Evolutionary conservation across 2,113 vertebrate genomes (phyloP), one percentile per base, ranked within the genome.

Genomic region (Calidris pugnax): DNA sequence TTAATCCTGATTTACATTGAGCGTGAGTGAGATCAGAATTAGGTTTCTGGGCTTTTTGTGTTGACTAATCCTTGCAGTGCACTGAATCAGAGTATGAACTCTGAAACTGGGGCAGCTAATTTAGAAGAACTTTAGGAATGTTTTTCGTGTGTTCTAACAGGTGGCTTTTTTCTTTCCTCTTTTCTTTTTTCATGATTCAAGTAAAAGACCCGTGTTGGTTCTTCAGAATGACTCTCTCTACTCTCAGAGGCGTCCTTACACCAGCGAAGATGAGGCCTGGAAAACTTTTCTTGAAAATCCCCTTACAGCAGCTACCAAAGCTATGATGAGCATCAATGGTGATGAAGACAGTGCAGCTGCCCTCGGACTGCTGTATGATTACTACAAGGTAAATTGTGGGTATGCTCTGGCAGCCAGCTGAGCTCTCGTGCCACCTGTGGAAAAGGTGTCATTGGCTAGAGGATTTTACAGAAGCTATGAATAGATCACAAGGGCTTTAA

Each of bases 311-410:
- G 99, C 99, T 72, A 99, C 99, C 97, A 99, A 99, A 96, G 99
- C 99, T 55, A 99, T 99, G 99, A 99, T 99, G 99, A 99, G 99
- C 98, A 99, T 99, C 96, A 99, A 99, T 14, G 99, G 99, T 4
- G 99, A 99, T 24, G 99, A 99, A 76, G 99, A 99, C 98, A 99
- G 99, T 1, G 99, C 99, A 0, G 99, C 99, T 2, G 99, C 99
- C 6, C 98, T 99, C 0, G 99, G 99, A 45, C 96, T 99, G 87
- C 99, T 99, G 21, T 99, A 99, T 8, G 99, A 99, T 97, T 99
- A 99, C 96, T 99, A 99, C 77, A 99, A 99, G 99, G 99, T 99
- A 78, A 41, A 48, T 15, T 1, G 2, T 75, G 88, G 66, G 64
- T 64, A 23, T 0, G 6, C 45, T 69, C 35, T 19, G n/a, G 14